Evolutionary conservation across 2,113 vertebrate species (phyloP).

Genomic region (Cynoglossus semilaevis): DNA sequence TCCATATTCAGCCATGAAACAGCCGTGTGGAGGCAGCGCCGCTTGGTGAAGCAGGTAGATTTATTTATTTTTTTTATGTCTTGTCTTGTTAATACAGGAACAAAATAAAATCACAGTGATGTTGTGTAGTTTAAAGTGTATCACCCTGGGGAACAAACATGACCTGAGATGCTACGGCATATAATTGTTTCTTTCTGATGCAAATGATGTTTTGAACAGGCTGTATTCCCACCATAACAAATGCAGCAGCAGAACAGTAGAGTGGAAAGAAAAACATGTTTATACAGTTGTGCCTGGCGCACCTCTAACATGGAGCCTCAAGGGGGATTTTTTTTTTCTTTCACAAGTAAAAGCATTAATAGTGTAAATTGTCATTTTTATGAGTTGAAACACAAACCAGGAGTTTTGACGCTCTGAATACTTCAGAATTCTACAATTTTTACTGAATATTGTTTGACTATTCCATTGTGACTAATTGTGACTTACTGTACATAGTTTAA

Average conservation of each 20-base stretch:
- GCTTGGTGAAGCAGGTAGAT: not conserved
- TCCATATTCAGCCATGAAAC: not conserved
- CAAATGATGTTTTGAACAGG: slow-evolving; percentile 6
- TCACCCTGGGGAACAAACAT: not conserved
- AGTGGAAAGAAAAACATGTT: not conserved
- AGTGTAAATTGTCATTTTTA: too few species aligned
- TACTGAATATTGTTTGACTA: too few species aligned
- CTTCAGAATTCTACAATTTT: too few species aligned
- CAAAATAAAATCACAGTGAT: not conserved
- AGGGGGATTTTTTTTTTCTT: not conserved
- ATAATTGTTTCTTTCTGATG: slow-evolving; percentile 3
- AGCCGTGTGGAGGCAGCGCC: not conserved
- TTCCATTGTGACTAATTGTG: too few species aligned
- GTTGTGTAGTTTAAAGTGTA: slow-evolving; percentile 1
- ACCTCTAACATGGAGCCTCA: not conserved
- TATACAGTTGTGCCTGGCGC: not conserved
- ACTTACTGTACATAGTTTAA: too few species aligned
- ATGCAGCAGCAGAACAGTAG: not conserved
- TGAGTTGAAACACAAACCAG: too few species aligned
- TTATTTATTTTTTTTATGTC: not conserved
- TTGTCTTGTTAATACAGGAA: not conserved
- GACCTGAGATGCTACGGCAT: not conserved
- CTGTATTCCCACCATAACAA: not conserved
- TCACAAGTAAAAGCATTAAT: too few species aligned
- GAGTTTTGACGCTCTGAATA: too few species aligned